Conservation (phyloP, 2,888 invertebrate genomes). For the Nowickia ferox region DNA sequence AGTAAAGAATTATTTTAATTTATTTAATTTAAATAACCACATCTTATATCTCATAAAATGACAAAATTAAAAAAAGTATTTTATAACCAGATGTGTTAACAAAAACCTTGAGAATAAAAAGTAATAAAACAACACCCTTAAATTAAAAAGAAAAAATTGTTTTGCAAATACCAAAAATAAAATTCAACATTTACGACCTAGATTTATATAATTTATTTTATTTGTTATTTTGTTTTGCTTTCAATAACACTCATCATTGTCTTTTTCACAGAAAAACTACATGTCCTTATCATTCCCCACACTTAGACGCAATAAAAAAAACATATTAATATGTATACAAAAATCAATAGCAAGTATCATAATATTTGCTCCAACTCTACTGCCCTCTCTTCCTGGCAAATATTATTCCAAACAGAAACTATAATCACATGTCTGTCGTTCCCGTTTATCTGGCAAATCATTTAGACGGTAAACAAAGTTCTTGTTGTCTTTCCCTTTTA, state of each 20-base stretch:
- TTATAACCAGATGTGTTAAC: not conserved
- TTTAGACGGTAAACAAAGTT: not conserved
- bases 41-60: not conserved
- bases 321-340: not conserved
- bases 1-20: not conserved
- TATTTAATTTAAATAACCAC: too few relatives aligned
- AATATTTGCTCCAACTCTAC: not conserved
- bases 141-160: not conserved
- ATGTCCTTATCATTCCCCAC: not conserved
- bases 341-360: not conserved
- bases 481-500: not conserved
- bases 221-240: not conserved
- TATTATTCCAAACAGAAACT: not conserved
- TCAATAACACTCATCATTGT: not conserved
- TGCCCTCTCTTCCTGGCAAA: not conserved
- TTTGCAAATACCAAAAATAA: not conserved
- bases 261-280: not conserved
- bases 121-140: not conserved
- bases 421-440: not conserved
- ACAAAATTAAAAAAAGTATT: not conserved
- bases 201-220: not conserved
- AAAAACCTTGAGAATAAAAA: not conserved
- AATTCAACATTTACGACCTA: not conserved
- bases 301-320: not conserved
- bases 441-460: not conserved